Percentiles rank a stretch among this genome's conserved stretches.
Conservation (phyloP, 2,797 vertebrate genomes). For the Varecia variegata region DNA sequence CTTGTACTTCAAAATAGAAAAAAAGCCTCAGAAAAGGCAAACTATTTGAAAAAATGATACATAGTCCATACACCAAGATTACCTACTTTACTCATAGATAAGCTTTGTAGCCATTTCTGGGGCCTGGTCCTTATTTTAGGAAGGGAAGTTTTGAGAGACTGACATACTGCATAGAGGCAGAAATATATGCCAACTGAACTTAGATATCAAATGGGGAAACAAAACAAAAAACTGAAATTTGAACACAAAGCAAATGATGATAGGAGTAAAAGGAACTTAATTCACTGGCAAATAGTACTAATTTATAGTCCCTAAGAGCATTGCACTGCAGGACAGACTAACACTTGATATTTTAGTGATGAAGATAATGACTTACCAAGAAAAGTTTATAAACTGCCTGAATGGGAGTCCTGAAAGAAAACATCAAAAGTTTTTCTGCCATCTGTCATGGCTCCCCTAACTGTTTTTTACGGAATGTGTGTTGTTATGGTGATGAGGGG, state of each 20-base stretch:
- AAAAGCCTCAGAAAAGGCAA: neutral
- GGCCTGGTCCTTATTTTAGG: constrained; percentile 12
- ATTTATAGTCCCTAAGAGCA: neutral
- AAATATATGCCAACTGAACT: neutral
- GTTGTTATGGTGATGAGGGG: constrained; percentile 36
- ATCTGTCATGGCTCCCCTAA: constrained; percentile 12
- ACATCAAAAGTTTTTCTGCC: neutral
- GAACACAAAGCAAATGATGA: neutral
- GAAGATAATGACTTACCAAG: neutral
- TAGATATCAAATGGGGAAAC: neutral
- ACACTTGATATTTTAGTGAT: constrained; percentile 35
- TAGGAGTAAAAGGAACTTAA: constrained; percentile 2
- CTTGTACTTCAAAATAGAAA: neutral
- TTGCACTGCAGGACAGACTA: neutral
- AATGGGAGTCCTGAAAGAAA: constrained; percentile 20
- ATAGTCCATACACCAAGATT: neutral
- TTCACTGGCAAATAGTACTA: neutral
- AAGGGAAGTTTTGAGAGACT: neutral
- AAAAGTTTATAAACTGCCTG: neutral
- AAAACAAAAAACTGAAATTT: constrained; percentile 2
- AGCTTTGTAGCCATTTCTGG: neutral
- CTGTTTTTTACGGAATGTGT: constrained; percentile 7
- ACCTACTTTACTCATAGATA: neutral
- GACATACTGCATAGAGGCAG: neutral
- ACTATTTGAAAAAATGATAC: neutral